Evolutionary conservation across 2,797 vertebrate genomes (phyloP), one percentile per base, ranked within the genome.

Genomic region (Chiroxiphia lanceolata): DNA sequence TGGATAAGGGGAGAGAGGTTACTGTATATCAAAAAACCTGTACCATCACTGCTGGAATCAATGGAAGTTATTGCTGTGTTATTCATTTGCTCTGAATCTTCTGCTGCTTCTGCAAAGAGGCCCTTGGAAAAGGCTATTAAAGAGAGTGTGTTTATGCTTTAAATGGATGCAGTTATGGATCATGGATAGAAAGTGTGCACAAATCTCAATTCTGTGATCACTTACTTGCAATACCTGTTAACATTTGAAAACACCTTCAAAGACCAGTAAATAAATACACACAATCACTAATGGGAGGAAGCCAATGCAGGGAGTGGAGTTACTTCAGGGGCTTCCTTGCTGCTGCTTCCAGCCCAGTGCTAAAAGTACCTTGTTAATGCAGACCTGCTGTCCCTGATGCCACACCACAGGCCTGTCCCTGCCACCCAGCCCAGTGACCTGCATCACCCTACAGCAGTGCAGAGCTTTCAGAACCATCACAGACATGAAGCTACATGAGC

Each of bases 401-500:
- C 16, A 64, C 31, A 50, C 15, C 42, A 5, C 4, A 12, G 19
- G 10, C n/a, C 57, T 44, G 53, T 13, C 60, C 17, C 6, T 70
- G 48, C 61, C 56, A 36, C 27, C 7, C 59, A 61, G 15, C 29
- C 5, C 71, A 13, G 40, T 7, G 22, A 26, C 33, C 48, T 19
- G 7, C 65, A 38, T 3, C 60, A 65, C 7, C 42, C 83, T 64
- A 60, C 6, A 63, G n/a, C 40, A 29, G 23, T 0, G 3, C 67
- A 84, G 57, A 74, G 51, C 47, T 40, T 22, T 27, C 61, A 27
- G 15, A 59, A 67, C 22, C 74, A 50, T 25, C 13, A 1, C 12
- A 25, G 31, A 11, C 12, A 23, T 0, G 5, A 25, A 57, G 44
- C 22, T 2, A 13, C 0, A 0, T 11, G 15, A 25, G 64, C 21